Base-by-base conservation (phyloP, 2,888 invertebrate species). In the Disparrhopalites patrizii region DNA sequence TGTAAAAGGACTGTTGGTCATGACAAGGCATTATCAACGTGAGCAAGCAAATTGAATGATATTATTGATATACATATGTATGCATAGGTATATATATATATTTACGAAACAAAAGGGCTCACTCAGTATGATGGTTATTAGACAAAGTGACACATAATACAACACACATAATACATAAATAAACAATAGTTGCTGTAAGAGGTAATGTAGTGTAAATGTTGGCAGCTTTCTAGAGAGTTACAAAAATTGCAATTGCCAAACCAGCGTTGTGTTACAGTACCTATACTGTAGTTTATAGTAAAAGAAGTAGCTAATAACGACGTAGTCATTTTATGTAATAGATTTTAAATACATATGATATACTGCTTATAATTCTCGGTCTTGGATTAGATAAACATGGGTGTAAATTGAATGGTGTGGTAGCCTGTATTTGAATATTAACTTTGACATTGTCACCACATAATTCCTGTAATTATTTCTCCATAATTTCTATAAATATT, bases 201-300 rank as follows among this genome's bases (percentile, higher is more conserved):
- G 20, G 10, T 40, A n/a, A n/a, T n/a, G n/a, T n/a, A n/a, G n/a
- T n/a, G n/a, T n/a, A n/a, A n/a, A n/a, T n/a, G n/a, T n/a, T n/a
- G n/a, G n/a, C n/a, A n/a, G n/a, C n/a, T n/a, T n/a, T n/a, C n/a
- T n/a, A n/a, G n/a, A n/a, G n/a, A n/a, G n/a, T 31, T 30, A 18
- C 25, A 47, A 20, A 47, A 47, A 47, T 23, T 3, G 20, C 8
- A 54, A 47, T 23, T 3, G 20, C 8, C 30, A 31, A 54, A 54
- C 54, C 54, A 54, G 33, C 31, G 54, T 54, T 54, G 54, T 54
- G 54, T 31, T 54, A 54, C 31, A 28, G 54, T 54, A 54, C 54
- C 54, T 54, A 54, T 3, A 27, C 30, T 4, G 33, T 18, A 54
- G 10, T 54, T 47, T 20, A 47, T 47, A 23, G 47, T 8, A 15